phyloP scores from a whole-genome alignment of 2,888 invertebrate genomes.

The Protophormia terraenovae region DNA sequence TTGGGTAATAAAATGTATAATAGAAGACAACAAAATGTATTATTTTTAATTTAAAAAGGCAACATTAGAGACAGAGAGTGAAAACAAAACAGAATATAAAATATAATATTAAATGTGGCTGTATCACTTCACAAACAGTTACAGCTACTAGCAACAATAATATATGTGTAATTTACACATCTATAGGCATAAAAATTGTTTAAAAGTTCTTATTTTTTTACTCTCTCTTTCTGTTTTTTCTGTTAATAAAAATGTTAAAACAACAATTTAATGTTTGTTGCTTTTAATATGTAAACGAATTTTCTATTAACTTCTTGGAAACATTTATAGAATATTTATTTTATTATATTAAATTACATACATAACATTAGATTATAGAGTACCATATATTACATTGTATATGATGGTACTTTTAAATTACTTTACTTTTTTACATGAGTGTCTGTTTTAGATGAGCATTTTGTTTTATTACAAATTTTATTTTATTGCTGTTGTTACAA shows the following conservation, averaged over 20 bases:
- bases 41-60: conserved; percentile 16
- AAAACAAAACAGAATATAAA: background rate
- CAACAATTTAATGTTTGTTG: background rate
- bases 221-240: too few relatives aligned
- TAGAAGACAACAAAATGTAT: background rate
- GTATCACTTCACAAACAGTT: background rate
- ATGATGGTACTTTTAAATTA: background rate
- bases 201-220: background rate
- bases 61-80: background rate
- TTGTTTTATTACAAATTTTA: background rate
- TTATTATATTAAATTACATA: background rate
- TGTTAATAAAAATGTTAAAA: background rate
- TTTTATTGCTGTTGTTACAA: background rate
- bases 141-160: background rate
- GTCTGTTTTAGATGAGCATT: background rate
- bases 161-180: background rate
- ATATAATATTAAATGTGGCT: conserved; percentile 12
- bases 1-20: conserved; percentile 51
- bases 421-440: background rate
- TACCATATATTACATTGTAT: background rate
- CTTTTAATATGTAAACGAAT: background rate
- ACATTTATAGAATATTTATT: background rate
- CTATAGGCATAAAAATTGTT: background rate
- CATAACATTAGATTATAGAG: background rate
- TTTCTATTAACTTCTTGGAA: background rate